These are phyloP conservation scores for Cerceris rybyensis DNA, from an alignment of 2,888 invertebrate species.

Conservation along the genomic window DNA sequence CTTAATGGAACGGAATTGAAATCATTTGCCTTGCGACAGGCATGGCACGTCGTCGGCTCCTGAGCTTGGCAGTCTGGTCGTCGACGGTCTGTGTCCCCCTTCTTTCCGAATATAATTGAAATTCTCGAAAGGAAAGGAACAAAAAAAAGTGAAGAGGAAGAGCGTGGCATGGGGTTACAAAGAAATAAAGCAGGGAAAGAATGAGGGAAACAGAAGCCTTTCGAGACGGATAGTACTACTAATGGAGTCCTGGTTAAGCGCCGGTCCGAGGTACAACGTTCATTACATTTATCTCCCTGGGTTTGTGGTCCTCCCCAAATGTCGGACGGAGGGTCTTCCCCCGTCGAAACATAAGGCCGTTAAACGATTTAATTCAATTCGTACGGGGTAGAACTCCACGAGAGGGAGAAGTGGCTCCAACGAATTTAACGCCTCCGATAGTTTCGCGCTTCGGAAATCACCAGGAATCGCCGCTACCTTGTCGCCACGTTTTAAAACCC, in stretches of 20 bases:
- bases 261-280: slow-evolving; percentile 76
- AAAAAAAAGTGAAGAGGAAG: slow-evolving; percentile 20
- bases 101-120: slow-evolving; percentile 60
- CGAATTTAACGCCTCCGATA: slow-evolving; percentile 77
- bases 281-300: slow-evolving; percentile 78
- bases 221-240: slow-evolving; percentile 70
- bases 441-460: slow-evolving; percentile 68
- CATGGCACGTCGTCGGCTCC: slow-evolving; percentile 64
- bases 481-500: slow-evolving; percentile 59
- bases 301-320: slow-evolving; percentile 74
- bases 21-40: slow-evolving; percentile 68
- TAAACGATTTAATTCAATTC: slow-evolving; percentile 81
- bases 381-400: slow-evolving; percentile 24
- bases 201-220: slow-evolving; percentile 51
- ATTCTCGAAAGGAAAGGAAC: slow-evolving; percentile 59
- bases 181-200: slow-evolving; percentile 1
- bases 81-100: slow-evolving; percentile 27
- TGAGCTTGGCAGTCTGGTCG: slow-evolving; percentile 68
- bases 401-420: slow-evolving; percentile 44
- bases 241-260: slow-evolving; percentile 76
- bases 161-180: slow-evolving; percentile 19
- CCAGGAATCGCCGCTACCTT: slow-evolving; percentile 46
- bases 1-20: slow-evolving; percentile 70
- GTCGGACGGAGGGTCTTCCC: slow-evolving; percentile 65
- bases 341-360: slow-evolving; percentile 77